phyloP scores from a whole-genome alignment of 1,140 invertebrate genomes.

The Caenorhabditis inopinata region DNA sequence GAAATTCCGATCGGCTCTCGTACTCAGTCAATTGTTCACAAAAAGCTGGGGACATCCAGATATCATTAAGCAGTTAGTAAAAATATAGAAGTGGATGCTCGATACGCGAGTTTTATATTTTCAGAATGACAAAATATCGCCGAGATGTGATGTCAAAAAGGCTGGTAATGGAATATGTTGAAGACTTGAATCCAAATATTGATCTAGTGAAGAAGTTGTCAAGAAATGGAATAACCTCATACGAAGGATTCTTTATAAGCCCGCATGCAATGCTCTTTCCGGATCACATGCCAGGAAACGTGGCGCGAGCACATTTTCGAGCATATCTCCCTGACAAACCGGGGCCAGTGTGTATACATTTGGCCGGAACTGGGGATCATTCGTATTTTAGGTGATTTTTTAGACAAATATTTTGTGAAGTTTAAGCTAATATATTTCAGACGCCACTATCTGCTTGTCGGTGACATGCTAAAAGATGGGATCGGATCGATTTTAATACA shows the following conservation, averaged over 20 bases:
- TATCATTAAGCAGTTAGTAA: slow-evolving; percentile 78
- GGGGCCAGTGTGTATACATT: slow-evolving; percentile 76
- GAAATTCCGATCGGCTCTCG: slow-evolving; percentile 81
- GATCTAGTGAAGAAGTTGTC: slow-evolving; percentile 71
- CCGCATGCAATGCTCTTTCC: slow-evolving; percentile 81
- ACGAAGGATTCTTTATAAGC: slow-evolving; percentile 85
- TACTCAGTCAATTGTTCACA: slow-evolving; percentile 85
- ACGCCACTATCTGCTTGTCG: slow-evolving; percentile 80
- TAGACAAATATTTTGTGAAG: too few species aligned
- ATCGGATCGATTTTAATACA: slow-evolving; percentile 91
- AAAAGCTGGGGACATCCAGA: slow-evolving; percentile 94
- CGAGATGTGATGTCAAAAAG: slow-evolving; percentile 52
- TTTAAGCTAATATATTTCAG: slow-evolving; percentile 86
- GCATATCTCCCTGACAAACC: slow-evolving; percentile 45
- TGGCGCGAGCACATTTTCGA: slow-evolving; percentile 75
- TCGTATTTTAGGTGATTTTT: slow-evolving; percentile 66
- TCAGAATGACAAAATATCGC: slow-evolving; percentile 51
- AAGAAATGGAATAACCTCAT: slow-evolving; percentile 75
- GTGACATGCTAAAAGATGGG: slow-evolving; percentile 71
- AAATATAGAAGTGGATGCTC: background rate
- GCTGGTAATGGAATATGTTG: slow-evolving; percentile 52
- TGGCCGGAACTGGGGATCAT: slow-evolving; percentile 97
- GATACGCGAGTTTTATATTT: background rate
- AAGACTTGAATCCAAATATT: slow-evolving; percentile 56
- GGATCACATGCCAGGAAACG: slow-evolving; percentile 81